A percentile compares a stretch with the other conserved stretches of the same genome.
Evolutionary conservation across 64 coral and sea anemone genomes (phyloP).

Genomic region (Cladopsammia gracilis): DNA sequence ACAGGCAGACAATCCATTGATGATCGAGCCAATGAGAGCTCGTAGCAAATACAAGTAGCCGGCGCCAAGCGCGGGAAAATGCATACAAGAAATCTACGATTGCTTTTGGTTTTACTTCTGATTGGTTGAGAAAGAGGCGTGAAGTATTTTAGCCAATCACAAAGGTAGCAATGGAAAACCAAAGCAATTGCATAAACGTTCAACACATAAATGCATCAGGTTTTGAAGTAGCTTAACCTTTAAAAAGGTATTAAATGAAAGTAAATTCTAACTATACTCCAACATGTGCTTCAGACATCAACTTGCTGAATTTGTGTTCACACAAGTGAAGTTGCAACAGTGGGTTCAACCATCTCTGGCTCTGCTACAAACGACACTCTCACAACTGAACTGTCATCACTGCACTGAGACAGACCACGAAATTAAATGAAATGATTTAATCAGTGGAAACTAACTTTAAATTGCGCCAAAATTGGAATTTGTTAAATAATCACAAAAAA

Average conservation of each 20-base stretch:
- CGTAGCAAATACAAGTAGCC: too few species aligned
- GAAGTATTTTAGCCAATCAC: too few species aligned
- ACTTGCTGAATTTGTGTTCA: conserved; percentile 54
- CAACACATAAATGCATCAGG: too few species aligned
- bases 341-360: conserved; percentile 86
- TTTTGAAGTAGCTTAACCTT: too few species aligned
- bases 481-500: neutral
- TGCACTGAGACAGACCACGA: neutral
- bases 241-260: neutral
- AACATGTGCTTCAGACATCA: conserved; percentile 59
- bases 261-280: neutral
- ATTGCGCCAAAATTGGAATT: neutral
- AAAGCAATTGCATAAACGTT: too few species aligned
- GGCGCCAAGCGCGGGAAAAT: too few species aligned
- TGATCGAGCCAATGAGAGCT: too few species aligned
- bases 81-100: too few species aligned
- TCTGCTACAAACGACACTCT: conserved; percentile 69
- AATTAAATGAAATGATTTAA: neutral
- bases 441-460: neutral
- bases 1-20: too few species aligned
- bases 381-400: conserved; percentile 38
- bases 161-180: too few species aligned
- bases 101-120: too few species aligned
- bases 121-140: too few species aligned
- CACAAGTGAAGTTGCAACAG: conserved; percentile 53